phyloP scores from a whole-genome alignment of 1,140 invertebrate species.

The Lepidotrigona ventralis region DNA sequence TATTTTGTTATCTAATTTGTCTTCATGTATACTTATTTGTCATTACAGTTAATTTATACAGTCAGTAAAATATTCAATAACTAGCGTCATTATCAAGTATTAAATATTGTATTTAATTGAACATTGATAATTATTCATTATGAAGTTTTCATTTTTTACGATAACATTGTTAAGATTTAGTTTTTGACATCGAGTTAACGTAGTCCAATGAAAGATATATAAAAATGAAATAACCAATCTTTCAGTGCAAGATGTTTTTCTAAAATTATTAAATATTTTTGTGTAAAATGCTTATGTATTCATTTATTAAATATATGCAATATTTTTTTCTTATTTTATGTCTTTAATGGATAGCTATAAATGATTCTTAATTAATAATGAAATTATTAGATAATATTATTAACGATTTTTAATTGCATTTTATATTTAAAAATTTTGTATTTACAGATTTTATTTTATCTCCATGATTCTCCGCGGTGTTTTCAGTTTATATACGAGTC shows the following conservation, averaged over 20 bases:
- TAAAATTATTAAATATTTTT: background rate
- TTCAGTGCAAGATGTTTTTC: background rate
- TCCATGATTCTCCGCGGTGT: background rate
- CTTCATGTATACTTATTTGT: background rate
- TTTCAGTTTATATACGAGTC: background rate
- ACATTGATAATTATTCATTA: background rate
- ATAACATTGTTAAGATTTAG: background rate
- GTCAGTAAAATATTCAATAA: conserved; percentile 5
- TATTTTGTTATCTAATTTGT: conserved; percentile 21
- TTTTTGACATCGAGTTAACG: background rate
- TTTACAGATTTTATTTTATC: too few species aligned
- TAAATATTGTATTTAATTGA: conserved; percentile 13
- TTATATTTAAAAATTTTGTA: too few species aligned
- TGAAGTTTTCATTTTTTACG: background rate
- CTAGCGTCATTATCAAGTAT: conserved; percentile 14
- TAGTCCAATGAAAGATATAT: background rate
- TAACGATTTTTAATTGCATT: too few species aligned
- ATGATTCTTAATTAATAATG: background rate
- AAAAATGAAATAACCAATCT: too few species aligned
- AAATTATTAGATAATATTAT: background rate
- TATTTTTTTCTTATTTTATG: background rate
- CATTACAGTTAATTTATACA: conserved; percentile 23
- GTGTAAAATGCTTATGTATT: background rate
- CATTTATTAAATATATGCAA: conserved; percentile 1
- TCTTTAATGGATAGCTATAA: background rate